phyloP scores from a whole-genome alignment of 1,140 invertebrate species.

The Nixonia krombeini region DNA sequence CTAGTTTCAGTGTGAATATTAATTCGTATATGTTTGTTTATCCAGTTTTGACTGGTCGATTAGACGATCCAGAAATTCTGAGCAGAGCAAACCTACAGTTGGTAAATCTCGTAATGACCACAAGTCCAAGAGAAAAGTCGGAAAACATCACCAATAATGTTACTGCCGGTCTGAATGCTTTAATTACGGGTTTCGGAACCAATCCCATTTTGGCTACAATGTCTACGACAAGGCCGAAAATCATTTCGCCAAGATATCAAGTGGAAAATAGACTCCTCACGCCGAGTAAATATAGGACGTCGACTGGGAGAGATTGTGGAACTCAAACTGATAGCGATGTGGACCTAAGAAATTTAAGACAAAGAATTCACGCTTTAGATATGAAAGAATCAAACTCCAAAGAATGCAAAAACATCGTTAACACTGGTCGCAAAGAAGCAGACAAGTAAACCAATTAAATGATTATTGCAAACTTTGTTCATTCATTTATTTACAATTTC shows the following conservation, averaged over 20 bases:
- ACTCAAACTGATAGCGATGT: slow-evolving; percentile 78
- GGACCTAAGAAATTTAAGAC: slow-evolving; percentile 45
- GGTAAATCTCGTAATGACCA: slow-evolving; percentile 58
- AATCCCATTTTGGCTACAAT: slow-evolving; percentile 12
- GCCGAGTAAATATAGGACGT: slow-evolving; percentile 75
- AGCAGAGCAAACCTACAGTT: slow-evolving; percentile 55
- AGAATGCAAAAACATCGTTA: slow-evolving; percentile 55
- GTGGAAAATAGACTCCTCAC: slow-evolving; percentile 74
- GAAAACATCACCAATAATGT: slow-evolving; percentile 46
- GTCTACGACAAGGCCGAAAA: background rate
- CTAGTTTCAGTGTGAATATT: no score
- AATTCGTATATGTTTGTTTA: no score
- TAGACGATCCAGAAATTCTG: slow-evolving; percentile 59
- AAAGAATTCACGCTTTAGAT: slow-evolving; percentile 41
- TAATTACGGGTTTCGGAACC: slow-evolving; percentile 43
- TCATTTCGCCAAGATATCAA: slow-evolving; percentile 34
- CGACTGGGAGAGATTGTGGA: slow-evolving; percentile 74
- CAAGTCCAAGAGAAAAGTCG: slow-evolving; percentile 37
- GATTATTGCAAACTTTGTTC: no score
- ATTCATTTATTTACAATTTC: no score
- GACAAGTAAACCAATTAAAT: slow-evolving; percentile 58
- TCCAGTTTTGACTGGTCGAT: slow-evolving; percentile 60
- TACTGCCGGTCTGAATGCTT: slow-evolving; percentile 53
- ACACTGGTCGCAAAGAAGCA: slow-evolving; percentile 53
- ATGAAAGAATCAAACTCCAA: slow-evolving; percentile 46